phyloP scores from a whole-genome alignment of 2,888 invertebrate genomes.

The Iphiclides podalirius region DNA sequence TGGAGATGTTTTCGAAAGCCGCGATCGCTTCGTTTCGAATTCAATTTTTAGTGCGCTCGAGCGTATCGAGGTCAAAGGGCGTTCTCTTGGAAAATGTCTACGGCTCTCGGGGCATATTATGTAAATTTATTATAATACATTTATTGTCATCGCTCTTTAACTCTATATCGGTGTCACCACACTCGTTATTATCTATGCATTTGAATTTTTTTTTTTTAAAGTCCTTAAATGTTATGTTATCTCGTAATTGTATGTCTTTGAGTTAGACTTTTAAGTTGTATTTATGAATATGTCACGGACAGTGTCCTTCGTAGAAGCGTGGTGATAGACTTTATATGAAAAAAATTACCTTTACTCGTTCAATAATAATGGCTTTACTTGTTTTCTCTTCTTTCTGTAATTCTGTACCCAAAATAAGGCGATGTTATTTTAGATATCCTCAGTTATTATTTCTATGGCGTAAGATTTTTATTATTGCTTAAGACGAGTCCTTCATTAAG shows the following conservation, averaged over 20 bases:
- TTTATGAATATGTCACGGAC: too few species aligned
- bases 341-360: too few species aligned
- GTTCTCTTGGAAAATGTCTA: slow-evolving; percentile 23
- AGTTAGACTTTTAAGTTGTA: too few species aligned
- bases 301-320: too few species aligned
- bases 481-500: slow-evolving; percentile 40
- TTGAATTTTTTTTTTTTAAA: too few species aligned
- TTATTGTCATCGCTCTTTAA: slow-evolving; percentile 24
- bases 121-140: slow-evolving; percentile 23
- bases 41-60: not conserved
- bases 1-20: slow-evolving; percentile 20
- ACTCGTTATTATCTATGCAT: too few species aligned
- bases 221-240: too few species aligned
- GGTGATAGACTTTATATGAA: too few species aligned
- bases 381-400: too few species aligned
- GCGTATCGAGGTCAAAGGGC: slow-evolving; percentile 3
- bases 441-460: not conserved
- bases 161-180: slow-evolving; percentile 26
- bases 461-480: slow-evolving; percentile 29
- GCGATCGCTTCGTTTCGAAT: not conserved
- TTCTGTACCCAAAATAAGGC: too few species aligned
- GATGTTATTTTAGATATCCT: slow-evolving; percentile 7
- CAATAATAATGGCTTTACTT: too few species aligned
- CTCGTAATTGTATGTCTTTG: too few species aligned
- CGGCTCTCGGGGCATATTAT: slow-evolving; percentile 26